Percentiles rank a stretch among this genome's conserved stretches.
These are phyloP conservation scores for Alosa sapidissima DNA, from an alignment of 2,797 vertebrate species.

Conservation along the genomic window DNA sequence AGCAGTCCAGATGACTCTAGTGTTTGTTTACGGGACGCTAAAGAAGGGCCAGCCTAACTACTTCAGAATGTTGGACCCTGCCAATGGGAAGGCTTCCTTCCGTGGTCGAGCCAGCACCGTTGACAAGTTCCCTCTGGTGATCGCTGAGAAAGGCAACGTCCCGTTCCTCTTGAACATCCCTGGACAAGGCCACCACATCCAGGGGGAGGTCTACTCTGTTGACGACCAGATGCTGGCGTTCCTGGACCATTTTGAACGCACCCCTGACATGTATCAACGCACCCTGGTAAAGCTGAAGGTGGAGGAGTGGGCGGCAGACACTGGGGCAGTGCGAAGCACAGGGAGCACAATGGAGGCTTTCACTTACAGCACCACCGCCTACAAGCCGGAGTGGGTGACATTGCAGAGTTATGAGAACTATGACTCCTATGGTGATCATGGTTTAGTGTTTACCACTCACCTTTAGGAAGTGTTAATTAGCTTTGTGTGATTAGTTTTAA, in stretches of 20 bases:
- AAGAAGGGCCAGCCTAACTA: constrained; percentile 89
- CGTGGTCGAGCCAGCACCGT: constrained; percentile 71
- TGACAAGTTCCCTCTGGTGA: constrained; percentile 83
- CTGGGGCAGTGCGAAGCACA: constrained; percentile 25
- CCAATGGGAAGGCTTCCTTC: constrained; percentile 73
- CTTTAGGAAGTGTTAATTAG: background rate
- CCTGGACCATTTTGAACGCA: constrained; percentile 84
- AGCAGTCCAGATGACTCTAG: constrained; percentile 63
- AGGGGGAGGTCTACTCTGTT: constrained; percentile 85
- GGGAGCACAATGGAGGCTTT: constrained; percentile 69
- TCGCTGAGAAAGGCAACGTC: constrained; percentile 77
- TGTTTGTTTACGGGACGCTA: constrained; percentile 91
- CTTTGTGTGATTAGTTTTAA: background rate
- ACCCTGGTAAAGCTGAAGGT: constrained; percentile 70
- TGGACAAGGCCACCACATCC: constrained; percentile 72
- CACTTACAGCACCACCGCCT: constrained; percentile 76
- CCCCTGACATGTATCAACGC: constrained; percentile 85
- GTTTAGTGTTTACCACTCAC: constrained; percentile 68
- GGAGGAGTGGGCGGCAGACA: constrained; percentile 67
- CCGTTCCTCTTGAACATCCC: constrained; percentile 85
- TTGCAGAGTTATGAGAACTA: constrained; percentile 76
- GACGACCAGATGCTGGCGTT: constrained; percentile 85
- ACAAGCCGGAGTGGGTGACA: constrained; percentile 77
- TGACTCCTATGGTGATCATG: constrained; percentile 77
- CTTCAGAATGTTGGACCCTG: constrained; percentile 53